phyloP scores from a whole-genome alignment of 2,113 vertebrate genomes.

The Seriola dumerili region DNA sequence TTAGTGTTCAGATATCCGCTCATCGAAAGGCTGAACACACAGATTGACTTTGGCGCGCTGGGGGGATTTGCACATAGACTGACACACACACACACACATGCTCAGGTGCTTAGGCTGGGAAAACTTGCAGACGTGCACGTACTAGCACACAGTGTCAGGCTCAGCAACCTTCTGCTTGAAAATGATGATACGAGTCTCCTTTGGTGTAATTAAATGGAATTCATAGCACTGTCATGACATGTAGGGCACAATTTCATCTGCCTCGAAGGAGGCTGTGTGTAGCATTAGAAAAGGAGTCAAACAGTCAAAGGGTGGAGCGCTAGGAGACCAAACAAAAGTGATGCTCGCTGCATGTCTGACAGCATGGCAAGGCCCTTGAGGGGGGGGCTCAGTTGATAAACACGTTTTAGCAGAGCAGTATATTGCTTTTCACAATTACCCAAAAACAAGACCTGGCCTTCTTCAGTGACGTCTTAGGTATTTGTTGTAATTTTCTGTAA shows the following conservation, averaged over 20 bases:
- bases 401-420: constrained; percentile 29
- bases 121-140: constrained; percentile 4
- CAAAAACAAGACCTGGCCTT: constrained; percentile 45
- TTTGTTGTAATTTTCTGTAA: constrained; percentile 51
- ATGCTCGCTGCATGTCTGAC: not conserved
- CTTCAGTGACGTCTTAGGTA: constrained; percentile 30
- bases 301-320: constrained; percentile 6
- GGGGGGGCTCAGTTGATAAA: constrained; percentile 57
- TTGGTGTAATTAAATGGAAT: constrained; percentile 48
- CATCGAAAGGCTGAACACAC: constrained; percentile 54
- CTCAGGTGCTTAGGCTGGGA: not conserved
- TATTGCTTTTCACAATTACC: constrained; percentile 65
- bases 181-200: constrained; percentile 23
- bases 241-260: constrained; percentile 36
- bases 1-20: constrained; percentile 46
- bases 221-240: not conserved
- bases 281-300: constrained; percentile 22
- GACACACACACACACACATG: not conserved
- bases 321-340: constrained; percentile 43
- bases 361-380: constrained; percentile 1
- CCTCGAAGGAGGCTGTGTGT: constrained; percentile 23
- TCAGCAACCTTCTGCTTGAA: constrained; percentile 13
- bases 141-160: not conserved
- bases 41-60: constrained; percentile 21
- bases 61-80: not conserved